phyloP scores from a whole-genome alignment of 2,113 vertebrate genomes.

The Austrofundulus limnaeus region DNA sequence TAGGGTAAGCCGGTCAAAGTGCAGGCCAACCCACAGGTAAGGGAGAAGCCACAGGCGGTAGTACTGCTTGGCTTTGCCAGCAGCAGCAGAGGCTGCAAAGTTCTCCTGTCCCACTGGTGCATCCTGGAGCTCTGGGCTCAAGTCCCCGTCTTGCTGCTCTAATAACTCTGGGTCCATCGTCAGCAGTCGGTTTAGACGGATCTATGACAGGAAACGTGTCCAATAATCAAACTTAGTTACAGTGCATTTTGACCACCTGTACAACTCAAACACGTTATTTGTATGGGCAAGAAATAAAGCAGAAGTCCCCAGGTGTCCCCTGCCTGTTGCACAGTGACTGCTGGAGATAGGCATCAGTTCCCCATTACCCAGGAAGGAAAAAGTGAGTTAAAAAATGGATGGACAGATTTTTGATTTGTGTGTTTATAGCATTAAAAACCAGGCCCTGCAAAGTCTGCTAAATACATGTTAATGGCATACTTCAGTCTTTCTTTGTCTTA shows the following conservation, averaged over 20 bases:
- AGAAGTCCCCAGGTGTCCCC: too few relatives aligned
- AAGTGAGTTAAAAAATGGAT: too few relatives aligned
- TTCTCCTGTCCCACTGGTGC: constrained; percentile 85
- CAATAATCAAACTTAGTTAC: constrained; percentile 1
- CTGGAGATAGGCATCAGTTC: too few relatives aligned
- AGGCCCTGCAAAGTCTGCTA: too few relatives aligned
- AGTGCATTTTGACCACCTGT: not conserved
- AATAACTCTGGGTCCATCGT: constrained; percentile 95
- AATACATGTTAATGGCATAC: too few relatives aligned
- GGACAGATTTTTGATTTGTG: too few relatives aligned
- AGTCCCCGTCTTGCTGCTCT: constrained; percentile 93
- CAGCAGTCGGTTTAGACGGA: constrained; percentile 93
- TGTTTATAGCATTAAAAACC: too few relatives aligned
- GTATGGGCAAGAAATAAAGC: too few relatives aligned
- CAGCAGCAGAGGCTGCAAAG: constrained; percentile 51
- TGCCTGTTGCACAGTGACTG: too few relatives aligned
- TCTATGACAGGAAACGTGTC: constrained; percentile 84
- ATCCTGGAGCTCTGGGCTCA: constrained; percentile 94
- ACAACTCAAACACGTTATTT: too few relatives aligned
- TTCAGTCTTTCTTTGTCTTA: not conserved
- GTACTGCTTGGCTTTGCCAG: constrained; percentile 91
- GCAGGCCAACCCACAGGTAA: constrained; percentile 93
- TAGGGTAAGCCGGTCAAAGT: constrained; percentile 97
- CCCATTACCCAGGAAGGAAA: too few relatives aligned
- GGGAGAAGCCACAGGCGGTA: constrained; percentile 97